Evolutionary conservation across 2,888 invertebrate species (phyloP).

Genomic region (Listrodromus nycthemerus): DNA sequence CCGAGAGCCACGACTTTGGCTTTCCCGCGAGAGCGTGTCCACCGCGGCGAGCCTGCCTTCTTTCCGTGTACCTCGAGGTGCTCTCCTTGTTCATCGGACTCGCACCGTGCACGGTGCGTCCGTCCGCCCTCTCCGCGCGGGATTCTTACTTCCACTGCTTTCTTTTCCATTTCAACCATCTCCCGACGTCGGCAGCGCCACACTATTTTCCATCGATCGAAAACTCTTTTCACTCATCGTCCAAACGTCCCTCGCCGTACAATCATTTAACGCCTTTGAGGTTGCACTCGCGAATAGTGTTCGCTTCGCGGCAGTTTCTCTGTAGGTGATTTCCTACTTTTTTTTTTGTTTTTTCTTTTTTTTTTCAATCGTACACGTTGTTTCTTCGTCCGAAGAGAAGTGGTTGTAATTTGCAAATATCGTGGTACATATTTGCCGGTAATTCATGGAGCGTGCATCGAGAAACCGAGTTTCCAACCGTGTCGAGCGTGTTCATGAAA

Average conservation of each 20-base stretch:
- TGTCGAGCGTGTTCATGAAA: background rate
- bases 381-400: too few relatives aligned
- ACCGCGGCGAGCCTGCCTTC: constrained; percentile 44
- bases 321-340: too few relatives aligned
- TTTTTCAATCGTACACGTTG: too few relatives aligned
- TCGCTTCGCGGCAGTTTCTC: too few relatives aligned
- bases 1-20: constrained; percentile 75
- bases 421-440: background rate
- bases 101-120: constrained; percentile 18
- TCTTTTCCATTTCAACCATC: constrained; percentile 59
- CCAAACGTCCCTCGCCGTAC: too few relatives aligned
- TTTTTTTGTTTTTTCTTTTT: too few relatives aligned
- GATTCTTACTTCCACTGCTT: constrained; percentile 59
- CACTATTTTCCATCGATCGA: background rate
- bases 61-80: constrained; percentile 33
- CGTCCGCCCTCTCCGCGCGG: constrained; percentile 26
- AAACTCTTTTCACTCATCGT: too few relatives aligned
- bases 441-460: background rate
- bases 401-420: background rate
- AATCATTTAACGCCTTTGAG: too few relatives aligned
- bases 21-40: constrained; percentile 77
- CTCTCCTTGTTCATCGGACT: constrained; percentile 44
- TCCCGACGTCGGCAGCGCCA: background rate
- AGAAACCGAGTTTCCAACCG: background rate
- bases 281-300: too few relatives aligned